Evolutionary conservation across 2,113 vertebrate species (phyloP), one percentile per base, ranked within the genome.

Genomic region (Rhinolophus sinicus): DNA sequence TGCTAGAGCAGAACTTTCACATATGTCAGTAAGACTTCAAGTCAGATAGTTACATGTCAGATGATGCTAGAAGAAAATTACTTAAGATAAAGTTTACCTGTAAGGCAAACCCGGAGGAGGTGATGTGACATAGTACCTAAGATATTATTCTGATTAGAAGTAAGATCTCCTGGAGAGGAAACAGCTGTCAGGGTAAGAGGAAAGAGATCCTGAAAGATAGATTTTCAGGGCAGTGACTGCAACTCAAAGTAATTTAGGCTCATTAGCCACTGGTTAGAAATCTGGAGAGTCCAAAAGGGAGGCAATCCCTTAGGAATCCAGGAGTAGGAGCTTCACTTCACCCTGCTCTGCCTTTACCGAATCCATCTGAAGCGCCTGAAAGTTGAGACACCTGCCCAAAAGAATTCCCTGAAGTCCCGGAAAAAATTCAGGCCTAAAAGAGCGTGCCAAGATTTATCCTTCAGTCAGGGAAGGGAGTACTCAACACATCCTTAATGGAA

Each of bases 41-140:
- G 13, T 82, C 35, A 75, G 15, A 88, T 28, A 18, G 1, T 73
- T 77, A n/a, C 44, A 60, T 58, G 47, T 86, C 52, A 77, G 10
- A 82, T 58, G 35, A 33, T 52, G 16, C 26, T 76, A 84, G 44
- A 92, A 88, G 47, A 95, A 87, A 94, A 54, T 83, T 83, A 52
- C 30, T 54, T 82, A 84, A 88, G 18, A 62, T 19, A 40, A 69
- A 76, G 3, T 80, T 81, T 89, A 80, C 60, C 13, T 75, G 24
- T n/a, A 93, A 94, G 8, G 38, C 73, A 78, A 83, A 47, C 3
- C 28, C 38, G 73, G 38, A 69, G 3, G 12, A n/a, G 15, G 11
- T 88, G 22, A 54, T 54, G 7, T 73, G 40, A 73, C 12, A n/a
- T 81, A 44, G 24, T 81, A 82, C 7, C 19, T 69, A 69, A 60